Evolutionary conservation across 1,140 invertebrate genomes (phyloP), one percentile per base, ranked within the genome.

Genomic region (Rhopalosiphum maidis): DNA sequence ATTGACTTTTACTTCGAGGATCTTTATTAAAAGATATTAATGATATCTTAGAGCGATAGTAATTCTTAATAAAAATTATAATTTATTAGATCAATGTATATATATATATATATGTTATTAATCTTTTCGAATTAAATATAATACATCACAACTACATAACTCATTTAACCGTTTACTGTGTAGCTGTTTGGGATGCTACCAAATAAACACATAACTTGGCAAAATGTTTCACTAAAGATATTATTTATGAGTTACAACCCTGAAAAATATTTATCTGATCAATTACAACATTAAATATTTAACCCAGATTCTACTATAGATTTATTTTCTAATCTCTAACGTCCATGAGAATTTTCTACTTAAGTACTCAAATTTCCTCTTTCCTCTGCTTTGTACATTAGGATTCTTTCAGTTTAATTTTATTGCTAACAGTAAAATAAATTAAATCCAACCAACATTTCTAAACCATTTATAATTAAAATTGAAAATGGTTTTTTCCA

Each of bases 221-320:
- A 30, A 86, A 86, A 43, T 41, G 11, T 46, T 86, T 46, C 43
- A 30, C 85, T 46, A 30, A 30, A 25, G 43, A 46, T 18, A 46
- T 86, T 86, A 30, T 86, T 86, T 86, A 86, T 86, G 23, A 77
- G 60, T 35, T 77, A 77, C 60, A n/a, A 86, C 43, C 25, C 85
- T 25, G 85, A 43, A 46, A 43, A 46, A 46, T 86, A 86, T 46
- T 43, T 86, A 86, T 86, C 85, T 46, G 85, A 86, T 86, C 23
- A 25, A 86, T 46, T 41, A 41, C 37, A 46, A 43, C 23, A 86
- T 86, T 86, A 86, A 86, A 86, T 86, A 86, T 46, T 41, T 46
- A 86, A 46, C 85, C 41, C 43, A 86, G 41, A 86, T 46, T 46
- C 41, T 25, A 46, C n/a, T 30, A 25, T 30, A 37, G 23, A 43